A percentile compares a stretch with the other conserved stretches of the same genome.
These are phyloP conservation scores for Pterobdella sp. DNA, from an alignment of 2,888 invertebrate species.

Conservation along the genomic window DNA sequence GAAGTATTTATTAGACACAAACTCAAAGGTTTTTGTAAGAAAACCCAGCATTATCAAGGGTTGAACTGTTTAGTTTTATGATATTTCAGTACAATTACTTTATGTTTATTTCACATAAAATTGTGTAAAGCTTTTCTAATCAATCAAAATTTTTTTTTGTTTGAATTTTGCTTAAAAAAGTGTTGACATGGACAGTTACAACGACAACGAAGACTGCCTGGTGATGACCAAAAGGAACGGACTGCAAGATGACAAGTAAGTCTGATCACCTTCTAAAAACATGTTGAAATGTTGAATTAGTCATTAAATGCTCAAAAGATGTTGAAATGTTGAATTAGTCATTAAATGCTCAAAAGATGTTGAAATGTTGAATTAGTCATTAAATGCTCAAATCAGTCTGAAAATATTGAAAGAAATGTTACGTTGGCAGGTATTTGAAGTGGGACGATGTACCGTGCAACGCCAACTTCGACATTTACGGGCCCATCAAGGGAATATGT, in stretches of 20 bases:
- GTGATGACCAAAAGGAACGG: conserved; percentile 8
- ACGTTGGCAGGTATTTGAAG: conserved; percentile 20
- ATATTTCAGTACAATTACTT: too few relatives aligned
- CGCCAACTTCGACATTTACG: conserved; percentile 2
- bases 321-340: too few relatives aligned
- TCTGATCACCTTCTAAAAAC: too few relatives aligned
- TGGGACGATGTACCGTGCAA: conserved; percentile 25
- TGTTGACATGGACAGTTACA: not conserved
- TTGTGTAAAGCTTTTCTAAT: not conserved
- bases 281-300: too few relatives aligned
- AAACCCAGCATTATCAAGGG: too few relatives aligned
- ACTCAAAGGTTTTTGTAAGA: too few relatives aligned
- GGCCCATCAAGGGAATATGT: conserved; percentile 16
- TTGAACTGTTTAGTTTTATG: too few relatives aligned
- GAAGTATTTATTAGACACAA: too few relatives aligned
- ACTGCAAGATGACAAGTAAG: conserved; percentile 10
- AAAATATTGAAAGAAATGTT: not conserved
- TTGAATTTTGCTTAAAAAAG: not conserved
- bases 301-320: too few relatives aligned
- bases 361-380: not conserved
- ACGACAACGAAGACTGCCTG: conserved; percentile 19
- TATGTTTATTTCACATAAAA: not conserved
- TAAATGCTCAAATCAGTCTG: not conserved
- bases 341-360: too few relatives aligned
- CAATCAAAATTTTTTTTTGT: not conserved